Evolutionary conservation across 2,797 vertebrate genomes (phyloP), one percentile per base, ranked within the genome.

Genomic region (Amblyraja radiata): DNA sequence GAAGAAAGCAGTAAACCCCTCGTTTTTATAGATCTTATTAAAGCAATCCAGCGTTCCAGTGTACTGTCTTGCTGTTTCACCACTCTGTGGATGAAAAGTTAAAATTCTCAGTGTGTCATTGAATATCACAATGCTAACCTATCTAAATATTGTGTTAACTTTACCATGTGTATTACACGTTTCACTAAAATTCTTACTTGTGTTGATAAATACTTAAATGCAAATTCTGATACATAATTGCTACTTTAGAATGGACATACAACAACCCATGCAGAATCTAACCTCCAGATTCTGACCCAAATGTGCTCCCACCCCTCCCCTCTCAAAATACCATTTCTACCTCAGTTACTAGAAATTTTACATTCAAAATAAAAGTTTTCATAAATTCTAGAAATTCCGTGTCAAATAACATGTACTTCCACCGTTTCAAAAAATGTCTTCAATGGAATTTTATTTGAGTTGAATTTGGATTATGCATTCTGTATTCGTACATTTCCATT

Each of bases 41-140:
- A 95, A 96, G 93, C 95, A 96, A 94, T 95, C 95, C 86, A 93
- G 0, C 0, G 94, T 95, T 94, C 95, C 95, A 94, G 93, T 95
- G 73, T 93, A 94, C 16, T 94, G 95, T 36, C 11, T 73, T 68
- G 95, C 93, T 16, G 93, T 21, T 93, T 95, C 94, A 25, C 94
- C 58, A 0, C 94, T 95, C 95, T 95, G 93, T 86, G 83, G 83
- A 68, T 93, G 76, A 25, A 23, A 88, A 90, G 32, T 90, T 86
- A 13, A 32, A 65, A 86, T 86, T 65, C 58, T 63, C 28, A 65
- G 83, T 32, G 32, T 32, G 13, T 32, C n/a, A 58, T 86, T n/a
- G 2, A 18, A 28, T 65, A 63, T 16, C 83, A 86, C 25, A 86
- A n/a, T 77, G n/a, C 76, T 11, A 78, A 86, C 14, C 58, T 86